Base-by-base conservation (phyloP, 2,113 vertebrate species). In the Trogon melanurus region DNA sequence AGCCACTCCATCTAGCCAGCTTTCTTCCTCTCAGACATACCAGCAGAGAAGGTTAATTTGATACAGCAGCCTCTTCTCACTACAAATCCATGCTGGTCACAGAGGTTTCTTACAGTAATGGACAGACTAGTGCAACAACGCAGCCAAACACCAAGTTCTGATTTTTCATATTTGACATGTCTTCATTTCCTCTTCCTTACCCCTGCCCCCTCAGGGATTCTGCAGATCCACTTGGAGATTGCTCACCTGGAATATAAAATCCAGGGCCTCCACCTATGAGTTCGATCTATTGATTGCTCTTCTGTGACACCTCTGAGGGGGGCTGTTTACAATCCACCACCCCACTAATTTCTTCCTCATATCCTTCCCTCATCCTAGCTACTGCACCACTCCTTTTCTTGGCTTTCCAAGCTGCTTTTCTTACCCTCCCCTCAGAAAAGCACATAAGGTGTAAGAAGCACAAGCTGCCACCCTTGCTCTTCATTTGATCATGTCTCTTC, bases 141-240 rank as follows among this genome's bases (percentile, higher is more conserved):
- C 38, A 87, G 92, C 45, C 50, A 79, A 92, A 94, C 36, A 58
- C 15, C 44, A 56, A 64, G 45, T 62, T 87, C 75, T 47, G 54
- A 84, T 79, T 79, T 78, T 70, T 94, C 84, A 53, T 30, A 47
- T 54, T 38, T 91, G 86, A 85, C 53, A 64, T 10, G 26, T 72
- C 92, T 92, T 94, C 82, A 93, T 95, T 96, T 96, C 92, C 89
- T 84, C 62, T 60, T 95, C 41, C 67, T 79, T 34, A 34, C 18
- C 30, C 25, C 44, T 75, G 51, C 13, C 44, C 22, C 47, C 66
- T 44, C 48, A 71, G 82, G 88, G 67, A 86, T 84, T 90, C 73
- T 91, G 47, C 41, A 88, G 76, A 87, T 87, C 45, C 78, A 88
- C 66, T 16, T 82, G 30, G 21, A 91, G 71, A 93, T 21, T 93